Percentiles rank a stretch among this genome's conserved stretches.
Evolutionary conservation across 2,797 vertebrate species (phyloP).

Genomic region (Mus minutoides): DNA sequence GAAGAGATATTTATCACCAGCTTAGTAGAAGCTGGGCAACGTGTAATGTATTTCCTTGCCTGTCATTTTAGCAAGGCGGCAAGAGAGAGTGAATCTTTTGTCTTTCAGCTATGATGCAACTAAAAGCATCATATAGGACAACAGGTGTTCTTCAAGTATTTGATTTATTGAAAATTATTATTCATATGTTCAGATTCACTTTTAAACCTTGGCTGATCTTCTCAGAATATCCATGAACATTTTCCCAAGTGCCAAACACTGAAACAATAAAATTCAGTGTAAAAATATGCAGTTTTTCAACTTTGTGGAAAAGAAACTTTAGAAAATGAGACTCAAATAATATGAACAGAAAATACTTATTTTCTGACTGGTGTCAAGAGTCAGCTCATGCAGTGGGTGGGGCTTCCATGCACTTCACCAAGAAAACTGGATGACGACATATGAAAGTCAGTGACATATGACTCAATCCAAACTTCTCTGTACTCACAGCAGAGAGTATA

Average conservation of each 20-base stretch:
- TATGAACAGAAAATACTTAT: neutral
- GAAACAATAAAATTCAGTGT: neutral
- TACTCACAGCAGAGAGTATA: neutral
- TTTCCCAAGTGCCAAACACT: constrained; percentile 1
- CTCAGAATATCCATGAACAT: neutral
- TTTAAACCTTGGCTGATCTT: neutral
- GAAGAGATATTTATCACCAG: constrained; percentile 2
- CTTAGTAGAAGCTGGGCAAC: neutral
- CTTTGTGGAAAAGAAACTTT: too few relatives aligned
- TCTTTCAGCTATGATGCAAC: neutral
- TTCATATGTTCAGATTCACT: neutral
- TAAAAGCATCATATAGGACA: neutral
- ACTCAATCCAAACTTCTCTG: neutral
- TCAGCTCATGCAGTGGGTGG: neutral
- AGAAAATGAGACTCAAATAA: too few relatives aligned
- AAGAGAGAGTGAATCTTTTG: neutral
- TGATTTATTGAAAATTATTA: neutral
- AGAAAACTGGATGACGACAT: neutral
- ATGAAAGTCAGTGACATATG: neutral
- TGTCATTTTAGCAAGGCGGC: neutral
- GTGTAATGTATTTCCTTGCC: neutral
- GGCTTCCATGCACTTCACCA: neutral
- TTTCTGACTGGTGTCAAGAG: neutral
- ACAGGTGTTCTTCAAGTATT: neutral
- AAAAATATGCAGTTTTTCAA: neutral